Evolutionary conservation across 2,888 invertebrate genomes (phyloP), one percentile per base, ranked within the genome.

Genomic region (Choristoneura rosaceana): DNA sequence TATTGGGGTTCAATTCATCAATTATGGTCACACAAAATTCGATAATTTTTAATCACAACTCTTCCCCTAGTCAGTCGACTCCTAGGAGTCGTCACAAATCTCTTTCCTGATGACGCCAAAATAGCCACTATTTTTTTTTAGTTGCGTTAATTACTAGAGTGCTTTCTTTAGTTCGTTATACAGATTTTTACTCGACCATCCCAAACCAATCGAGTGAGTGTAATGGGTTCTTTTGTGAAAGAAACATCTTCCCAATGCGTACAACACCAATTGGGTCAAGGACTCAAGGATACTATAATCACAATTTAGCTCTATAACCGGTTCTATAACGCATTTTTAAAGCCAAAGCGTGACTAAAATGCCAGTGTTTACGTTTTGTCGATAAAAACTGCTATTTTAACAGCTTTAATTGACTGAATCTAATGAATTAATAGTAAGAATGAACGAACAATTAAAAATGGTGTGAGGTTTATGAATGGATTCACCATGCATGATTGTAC

Each of bases 241-340:
- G 47, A 64, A 71, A 63, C 58, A 47, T 67, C 71, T 64, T 64
- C 60, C 73, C 68, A 64, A 14, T 59, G 59, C 38, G 50, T 59
- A 58, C 34, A 17, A 58, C 62, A 41, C 50, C 47, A 64, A 73
- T 68, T 69, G 25, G 73, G 73, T 69, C 73, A 73, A 73, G 73
- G 73, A 52, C 60, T 55, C 47, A 25, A 25, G 25, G 25, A 25
- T 25, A 25, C 25, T 25, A 60, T 68, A 63, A 34, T 50, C 59
- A 64, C 60, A 69, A 64, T 64, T 73, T 17, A 52, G 63, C 41
- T 64, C 63, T 64, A 52, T 43, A 69, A 73, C 73, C 73, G 73
- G 73, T 73, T 68, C 52, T 4, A 12, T 59, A 60, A 52, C 43
- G 59, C 59, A 69, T 64, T 71, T 71, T 64, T 73, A 60, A 55